Percentiles rank a stretch among this genome's conserved stretches.
Evolutionary conservation across 2,797 vertebrate genomes (phyloP).

Genomic region (Pangasius sanitwongsei): DNA sequence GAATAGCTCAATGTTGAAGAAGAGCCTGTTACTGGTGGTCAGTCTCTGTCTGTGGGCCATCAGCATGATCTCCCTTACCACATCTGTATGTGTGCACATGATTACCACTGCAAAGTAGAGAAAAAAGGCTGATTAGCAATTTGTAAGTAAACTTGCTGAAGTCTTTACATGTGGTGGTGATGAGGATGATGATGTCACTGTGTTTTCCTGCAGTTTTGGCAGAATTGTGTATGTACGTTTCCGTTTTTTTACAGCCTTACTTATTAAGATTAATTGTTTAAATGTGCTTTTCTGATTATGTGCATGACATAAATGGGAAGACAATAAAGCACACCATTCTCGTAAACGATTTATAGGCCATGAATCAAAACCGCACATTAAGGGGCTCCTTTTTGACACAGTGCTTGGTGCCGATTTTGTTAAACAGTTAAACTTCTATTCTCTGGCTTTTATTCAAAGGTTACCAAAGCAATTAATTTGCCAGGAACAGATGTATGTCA

Average conservation of each 20-base stretch:
- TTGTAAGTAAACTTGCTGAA: conserved; percentile 7
- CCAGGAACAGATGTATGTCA: conserved; percentile 20
- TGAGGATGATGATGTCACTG: conserved; percentile 29
- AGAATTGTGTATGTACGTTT: conserved; percentile 20
- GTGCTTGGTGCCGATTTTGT: conserved; percentile 5
- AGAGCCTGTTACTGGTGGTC: conserved; percentile 88
- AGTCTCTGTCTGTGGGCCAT: conserved; percentile 84
- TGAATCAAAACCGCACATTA: conserved; percentile 44
- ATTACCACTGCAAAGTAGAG: conserved; percentile 84
- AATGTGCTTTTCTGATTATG: conserved; percentile 37
- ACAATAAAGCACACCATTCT: conserved; percentile 45
- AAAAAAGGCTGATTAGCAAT: conserved; percentile 20
- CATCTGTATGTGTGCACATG: conserved; percentile 89
- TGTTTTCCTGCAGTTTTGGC: conserved; percentile 18
- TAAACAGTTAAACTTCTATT: conserved; percentile 31
- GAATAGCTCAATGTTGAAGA: conserved; percentile 98
- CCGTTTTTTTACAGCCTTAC: conserved; percentile 30
- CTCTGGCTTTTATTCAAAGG: conserved; percentile 25
- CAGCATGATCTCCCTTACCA: conserved; percentile 90
- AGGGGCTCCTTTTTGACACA: conserved; percentile 32
- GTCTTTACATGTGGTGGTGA: conserved; percentile 5
- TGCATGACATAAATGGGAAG: conserved; percentile 26
- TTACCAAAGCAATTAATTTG: conserved; percentile 21
- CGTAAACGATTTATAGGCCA: conserved; percentile 42
- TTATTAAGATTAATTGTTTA: conserved; percentile 30